A percentile compares a stretch with the other conserved stretches of the same genome.
These are phyloP conservation scores for Creontiades dilutus DNA, from an alignment of 2,888 invertebrate genomes.

Conservation along the genomic window DNA sequence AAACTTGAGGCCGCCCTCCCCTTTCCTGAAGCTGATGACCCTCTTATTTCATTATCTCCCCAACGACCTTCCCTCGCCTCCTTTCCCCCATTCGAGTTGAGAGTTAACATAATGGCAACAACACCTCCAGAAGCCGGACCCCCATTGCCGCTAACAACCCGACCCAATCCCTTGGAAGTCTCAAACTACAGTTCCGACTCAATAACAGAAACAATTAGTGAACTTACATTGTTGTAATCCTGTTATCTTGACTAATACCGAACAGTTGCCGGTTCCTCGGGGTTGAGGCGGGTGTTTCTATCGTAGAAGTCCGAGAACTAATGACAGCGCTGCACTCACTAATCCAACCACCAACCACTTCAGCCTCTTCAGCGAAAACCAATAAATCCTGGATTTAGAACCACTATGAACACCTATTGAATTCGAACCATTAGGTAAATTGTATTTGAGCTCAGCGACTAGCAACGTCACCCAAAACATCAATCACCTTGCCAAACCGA, in stretches of 20 bases:
- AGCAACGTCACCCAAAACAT: too few species aligned
- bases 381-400: not conserved
- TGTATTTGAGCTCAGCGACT: not conserved
- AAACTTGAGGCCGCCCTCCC: constrained; percentile 51
- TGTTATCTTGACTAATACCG: constrained; percentile 49
- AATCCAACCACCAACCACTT: not conserved
- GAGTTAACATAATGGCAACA: constrained; percentile 62
- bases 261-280: not conserved
- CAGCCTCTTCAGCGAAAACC: not conserved
- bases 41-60: constrained; percentile 62
- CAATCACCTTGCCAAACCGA: too few species aligned
- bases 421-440: not conserved
- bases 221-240: constrained; percentile 54
- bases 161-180: constrained; percentile 42
- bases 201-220: constrained; percentile 62
- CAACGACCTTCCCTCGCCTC: constrained; percentile 6
- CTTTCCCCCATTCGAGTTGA: not conserved
- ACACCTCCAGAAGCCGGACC: constrained; percentile 1
- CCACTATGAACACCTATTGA: not conserved
- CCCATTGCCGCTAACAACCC: constrained; percentile 31
- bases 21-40: constrained; percentile 26
- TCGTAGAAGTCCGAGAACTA: constrained; percentile 22
- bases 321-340: not conserved
- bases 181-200: constrained; percentile 46
- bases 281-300: not conserved